These are phyloP conservation scores for Physella acuta DNA, from an alignment of 1,140 invertebrate genomes.

Conservation along the genomic window DNA sequence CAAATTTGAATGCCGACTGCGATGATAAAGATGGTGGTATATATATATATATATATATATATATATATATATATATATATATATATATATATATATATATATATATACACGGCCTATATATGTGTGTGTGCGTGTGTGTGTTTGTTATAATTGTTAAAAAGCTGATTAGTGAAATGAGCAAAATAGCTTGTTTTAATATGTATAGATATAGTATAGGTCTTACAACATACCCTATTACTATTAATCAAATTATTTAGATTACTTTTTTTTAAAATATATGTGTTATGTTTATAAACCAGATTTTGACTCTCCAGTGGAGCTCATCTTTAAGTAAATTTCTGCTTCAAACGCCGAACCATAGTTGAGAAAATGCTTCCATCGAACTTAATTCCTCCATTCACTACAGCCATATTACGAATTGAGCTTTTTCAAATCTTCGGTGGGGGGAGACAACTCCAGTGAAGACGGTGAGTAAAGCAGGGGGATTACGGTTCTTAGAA, in stretches of 20 bases:
- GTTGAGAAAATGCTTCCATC: no score
- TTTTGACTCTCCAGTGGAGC: not conserved
- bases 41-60: conserved; percentile 5
- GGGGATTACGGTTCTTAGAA: conserved; percentile 24
- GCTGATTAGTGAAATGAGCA: no score
- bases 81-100: conserved; percentile 5
- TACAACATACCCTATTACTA: no score
- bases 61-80: conserved; percentile 5
- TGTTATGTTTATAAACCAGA: not conserved
- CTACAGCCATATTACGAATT: no score
- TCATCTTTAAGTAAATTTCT: not conserved
- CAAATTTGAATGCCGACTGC: not conserved
- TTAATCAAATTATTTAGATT: no score
- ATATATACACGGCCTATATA: not conserved
- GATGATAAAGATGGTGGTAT: not conserved
- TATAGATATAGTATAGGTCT: no score
- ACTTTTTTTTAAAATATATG: no score
- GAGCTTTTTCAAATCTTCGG: not conserved
- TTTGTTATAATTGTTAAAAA: no score
- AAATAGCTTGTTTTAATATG: no score
- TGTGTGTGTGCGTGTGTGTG: no score
- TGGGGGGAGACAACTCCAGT: not conserved
- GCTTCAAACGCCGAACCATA: not conserved
- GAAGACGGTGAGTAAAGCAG: conserved; percentile 26
- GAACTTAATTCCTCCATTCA: no score